Evolutionary conservation across 2,888 invertebrate species (phyloP), one percentile per base, ranked within the genome.

Genomic region (Quadroppia sp.): DNA sequence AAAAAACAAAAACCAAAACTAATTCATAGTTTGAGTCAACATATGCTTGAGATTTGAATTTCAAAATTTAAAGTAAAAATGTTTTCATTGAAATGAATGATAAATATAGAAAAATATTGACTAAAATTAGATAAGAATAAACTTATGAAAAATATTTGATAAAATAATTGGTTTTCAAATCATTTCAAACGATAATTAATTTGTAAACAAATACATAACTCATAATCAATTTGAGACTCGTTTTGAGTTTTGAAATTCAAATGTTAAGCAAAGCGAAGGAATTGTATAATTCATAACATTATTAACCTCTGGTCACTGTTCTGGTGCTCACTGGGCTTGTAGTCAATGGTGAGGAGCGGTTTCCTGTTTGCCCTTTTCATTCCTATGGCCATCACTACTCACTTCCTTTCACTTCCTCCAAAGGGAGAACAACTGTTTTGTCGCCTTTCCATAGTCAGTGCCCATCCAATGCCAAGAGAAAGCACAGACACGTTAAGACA

Each of bases 241-340:
- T n/a, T n/a, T n/a, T n/a, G n/a, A 25, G 11, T 9, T 53, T 23
- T 25, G 23, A 17, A n/a, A 20, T n/a, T 53, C 23, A 53, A 53
- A 53, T 53, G 53, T 20, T 53, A 25, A 53, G n/a, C 53, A 23
- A 11, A 53, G 25, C 11, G 17, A 23, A 53, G 20, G 23, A 53
- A n/a, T 53, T n/a, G 53, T 53, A 23, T 53, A 53, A 53, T 53
- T 53, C 53, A 61, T 61, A 30, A 61, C 7, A 61, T 61, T 13
- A 32, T 61, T 61, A 61, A 61, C 61, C 61, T 61, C 61, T 61
- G 30, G 61, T 61, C 61, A 61, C 28, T 61, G 61, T 30, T 61
- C 61, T 9, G 9, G 20, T 53, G 20, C 20, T 50, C 50, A 50
- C n/a, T 6, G 23, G 17, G 4, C 25, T 28, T 32, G 28, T 59